phyloP scores from a whole-genome alignment of 2,113 vertebrate genomes.

The Diadophis punctatus region DNA sequence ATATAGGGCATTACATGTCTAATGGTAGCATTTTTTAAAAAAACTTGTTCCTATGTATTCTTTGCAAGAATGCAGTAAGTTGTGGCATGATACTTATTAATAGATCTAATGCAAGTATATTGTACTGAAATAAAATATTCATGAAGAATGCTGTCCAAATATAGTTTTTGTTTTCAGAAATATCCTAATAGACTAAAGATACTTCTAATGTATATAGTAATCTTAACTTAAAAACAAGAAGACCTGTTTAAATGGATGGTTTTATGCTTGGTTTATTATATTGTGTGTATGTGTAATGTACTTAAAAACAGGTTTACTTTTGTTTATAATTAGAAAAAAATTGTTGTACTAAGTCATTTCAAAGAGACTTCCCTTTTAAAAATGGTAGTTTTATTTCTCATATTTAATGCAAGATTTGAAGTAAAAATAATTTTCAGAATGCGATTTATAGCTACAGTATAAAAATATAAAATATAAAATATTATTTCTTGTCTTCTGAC shows the following conservation, averaged over 20 bases:
- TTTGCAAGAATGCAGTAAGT: slow-evolving; percentile 56
- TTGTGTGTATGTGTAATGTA: not conserved
- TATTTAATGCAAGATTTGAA: slow-evolving; percentile 46
- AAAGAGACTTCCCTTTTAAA: slow-evolving; percentile 27
- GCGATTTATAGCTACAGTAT: slow-evolving; percentile 9
- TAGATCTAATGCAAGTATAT: slow-evolving; percentile 64
- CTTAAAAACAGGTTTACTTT: not conserved
- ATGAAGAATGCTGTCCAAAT: slow-evolving; percentile 48
- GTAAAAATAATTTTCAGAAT: slow-evolving; percentile 30
- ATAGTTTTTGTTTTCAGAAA: slow-evolving; percentile 53
- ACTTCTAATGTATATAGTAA: slow-evolving; percentile 51
- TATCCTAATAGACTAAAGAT: slow-evolving; percentile 52
- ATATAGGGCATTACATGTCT: slow-evolving; percentile 63
- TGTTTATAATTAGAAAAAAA: not conserved
- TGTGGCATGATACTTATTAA: slow-evolving; percentile 58
- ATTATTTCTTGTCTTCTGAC: slow-evolving; percentile 30
- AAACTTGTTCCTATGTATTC: slow-evolving; percentile 59
- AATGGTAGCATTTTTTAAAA: slow-evolving; percentile 64
- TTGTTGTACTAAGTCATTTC: slow-evolving; percentile 42
- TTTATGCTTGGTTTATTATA: not conserved
- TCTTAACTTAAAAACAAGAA: slow-evolving; percentile 44
- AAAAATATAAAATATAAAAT: slow-evolving; percentile 23
- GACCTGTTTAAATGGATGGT: slow-evolving; percentile 2
- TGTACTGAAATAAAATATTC: slow-evolving; percentile 66
- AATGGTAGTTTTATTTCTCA: slow-evolving; percentile 55